Evolutionary conservation across 2,888 invertebrate species (phyloP), one percentile per base, ranked within the genome.

Genomic region (Ecliptopera silaceata): DNA sequence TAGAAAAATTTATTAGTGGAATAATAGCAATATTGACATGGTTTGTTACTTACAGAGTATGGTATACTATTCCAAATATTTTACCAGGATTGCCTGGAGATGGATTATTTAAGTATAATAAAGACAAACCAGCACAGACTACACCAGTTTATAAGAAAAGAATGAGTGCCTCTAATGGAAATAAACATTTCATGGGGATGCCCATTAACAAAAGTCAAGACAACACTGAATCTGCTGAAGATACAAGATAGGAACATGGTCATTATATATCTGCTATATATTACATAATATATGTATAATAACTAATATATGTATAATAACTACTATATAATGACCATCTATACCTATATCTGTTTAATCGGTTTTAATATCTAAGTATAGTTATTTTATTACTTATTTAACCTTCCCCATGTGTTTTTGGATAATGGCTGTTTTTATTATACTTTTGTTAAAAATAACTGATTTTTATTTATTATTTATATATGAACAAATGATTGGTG

Each of bases 1-100:
- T 97, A 20, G 98, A 99, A 80, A 99, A 99, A 81, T 95, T 99
- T 59, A 81, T 97, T 0, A 98, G 97, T 70, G 97, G 97, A 17
- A 92, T 95, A n/a, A 91, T 96, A 71, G 98, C 98, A 8, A 94
- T 98, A 70, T 77, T 95, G 4, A 96, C 96, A 29, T 99, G 98
- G 98, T 98, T 96, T 89, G 86, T 97, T 18, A 97, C 97, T 0
- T 99, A 99, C 80, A 93, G 95, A 59, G 93, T 95, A 69, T 96
- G 96, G 95, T 97, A 94, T 79, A 92, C 92, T 39, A 88, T 94
- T 49, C 92, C 93, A 11, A 88, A 91, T 56, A 65, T 93, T 26
- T 82, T 95, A 47, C 95, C 97, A 0, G 93, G 93, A 63, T 80
- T 94, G 44, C 96, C 97, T 13, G 97, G 97, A 11, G 95, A 95